Evolutionary conservation across 2,888 invertebrate genomes (phyloP).

Genomic region (Lycocerus yunnanus): DNA sequence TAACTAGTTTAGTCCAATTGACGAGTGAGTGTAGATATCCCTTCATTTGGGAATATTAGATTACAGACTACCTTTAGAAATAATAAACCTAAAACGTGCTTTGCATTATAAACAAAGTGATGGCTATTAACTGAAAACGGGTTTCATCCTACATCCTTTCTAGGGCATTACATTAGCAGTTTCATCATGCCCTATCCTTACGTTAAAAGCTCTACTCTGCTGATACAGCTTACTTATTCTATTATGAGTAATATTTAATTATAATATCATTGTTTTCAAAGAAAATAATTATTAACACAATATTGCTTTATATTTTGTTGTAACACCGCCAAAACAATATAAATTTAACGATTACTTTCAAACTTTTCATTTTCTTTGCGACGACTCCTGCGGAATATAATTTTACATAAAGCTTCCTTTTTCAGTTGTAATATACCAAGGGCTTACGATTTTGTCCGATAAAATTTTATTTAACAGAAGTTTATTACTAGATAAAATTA

Average conservation of each 20-base stretch:
- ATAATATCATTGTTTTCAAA: not conserved
- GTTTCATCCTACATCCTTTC: slow-evolving; percentile 28
- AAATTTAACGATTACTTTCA: not conserved
- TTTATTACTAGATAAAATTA: too few relatives aligned
- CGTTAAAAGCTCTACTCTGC: slow-evolving; percentile 26
- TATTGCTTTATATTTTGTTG: not conserved
- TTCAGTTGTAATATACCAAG: not conserved
- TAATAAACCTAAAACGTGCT: slow-evolving; percentile 30
- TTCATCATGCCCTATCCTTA: slow-evolving; percentile 29
- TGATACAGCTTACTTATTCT: slow-evolving; percentile 26
- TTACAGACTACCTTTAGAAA: slow-evolving; percentile 30
- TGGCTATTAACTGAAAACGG: slow-evolving; percentile 26
- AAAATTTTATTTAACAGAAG: too few relatives aligned
- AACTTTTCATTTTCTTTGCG: not conserved
- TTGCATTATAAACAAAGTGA: slow-evolving; percentile 27
- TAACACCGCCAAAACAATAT: not conserved
- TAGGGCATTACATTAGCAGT: slow-evolving; percentile 29
- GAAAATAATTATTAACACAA: not conserved
- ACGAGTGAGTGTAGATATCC: slow-evolving; percentile 15
- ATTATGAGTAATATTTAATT: slow-evolving; percentile 17
- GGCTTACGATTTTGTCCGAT: too few relatives aligned
- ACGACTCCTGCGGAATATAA: not conserved
- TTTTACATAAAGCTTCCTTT: not conserved
- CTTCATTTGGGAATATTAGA: slow-evolving; percentile 28
- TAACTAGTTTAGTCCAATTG: slow-evolving; percentile 9